These are phyloP conservation scores for Caenorhabditis brenneri DNA, from an alignment of 1,140 invertebrate species.

Conservation along the genomic window DNA sequence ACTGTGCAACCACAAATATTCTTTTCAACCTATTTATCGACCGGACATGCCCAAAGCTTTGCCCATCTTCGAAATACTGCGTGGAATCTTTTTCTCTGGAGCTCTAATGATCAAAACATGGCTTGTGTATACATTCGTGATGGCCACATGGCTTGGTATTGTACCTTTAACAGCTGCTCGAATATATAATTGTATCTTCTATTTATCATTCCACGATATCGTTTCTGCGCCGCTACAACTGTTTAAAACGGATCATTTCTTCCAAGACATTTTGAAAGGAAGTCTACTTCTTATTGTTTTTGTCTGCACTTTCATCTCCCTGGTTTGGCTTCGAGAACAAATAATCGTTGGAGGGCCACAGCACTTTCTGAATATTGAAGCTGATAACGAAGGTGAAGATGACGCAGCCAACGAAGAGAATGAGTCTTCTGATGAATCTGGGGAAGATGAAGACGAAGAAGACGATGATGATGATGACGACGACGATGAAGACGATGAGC, in stretches of 20 bases:
- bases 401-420: conserved; percentile 74
- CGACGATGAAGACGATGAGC: conserved; percentile 73
- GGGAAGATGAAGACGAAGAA: conserved; percentile 30
- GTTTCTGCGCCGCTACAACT: conserved; percentile 84
- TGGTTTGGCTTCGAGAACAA: conserved; percentile 96
- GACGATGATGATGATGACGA: conserved; percentile 58
- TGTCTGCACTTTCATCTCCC: conserved; percentile 93
- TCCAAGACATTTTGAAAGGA: conserved; percentile 58
- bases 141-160: conserved; percentile 92
- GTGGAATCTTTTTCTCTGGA: conserved; percentile 77
- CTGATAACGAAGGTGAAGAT: conserved; percentile 56
- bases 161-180: conserved; percentile 90
- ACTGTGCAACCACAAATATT: conserved; percentile 94
- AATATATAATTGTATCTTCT: conserved; percentile 56
- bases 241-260: conserved; percentile 63
- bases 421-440: conserved; percentile 43
- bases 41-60: conserved; percentile 96
- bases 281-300: conserved; percentile 77
- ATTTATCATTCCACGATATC: conserved; percentile 44
- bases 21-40: conserved; percentile 97
- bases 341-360: conserved; percentile 95
- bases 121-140: conserved; percentile 94
- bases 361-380: conserved; percentile 73
- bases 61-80: conserved; percentile 86
- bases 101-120: conserved; percentile 90